Base-by-base conservation (phyloP, 2,797 vertebrate species). In the Notolepis coatsorum region DNA sequence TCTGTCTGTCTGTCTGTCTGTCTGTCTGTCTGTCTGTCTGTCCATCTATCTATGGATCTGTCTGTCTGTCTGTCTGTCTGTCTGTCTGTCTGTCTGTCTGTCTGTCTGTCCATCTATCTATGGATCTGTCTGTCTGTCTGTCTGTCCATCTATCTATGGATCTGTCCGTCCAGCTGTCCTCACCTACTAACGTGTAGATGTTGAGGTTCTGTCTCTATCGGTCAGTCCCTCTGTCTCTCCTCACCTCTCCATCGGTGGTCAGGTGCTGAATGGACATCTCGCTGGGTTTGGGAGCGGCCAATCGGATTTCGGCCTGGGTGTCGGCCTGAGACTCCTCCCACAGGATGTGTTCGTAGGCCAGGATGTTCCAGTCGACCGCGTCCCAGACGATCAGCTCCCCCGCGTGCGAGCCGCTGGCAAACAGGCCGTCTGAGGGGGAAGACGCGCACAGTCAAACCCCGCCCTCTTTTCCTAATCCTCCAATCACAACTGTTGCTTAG, bases 341-440 rank as follows among this genome's bases (percentile, higher is more conserved):
- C 73, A 96, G 92, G 80, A 92, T 95, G 75, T 90, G 90, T 64
- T 98, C 95, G 43, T 89, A 94, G 20, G 92, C 93, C 73, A 93
- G 85, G 52, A 94, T 73, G 18, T 90, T 95, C 93, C 95, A 99
- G n/a, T 96, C 92, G 21, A 93, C 48, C 0, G 93, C 80, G 66
- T 98, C 94, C 97, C 97, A 99, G 49, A 99, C 61, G 74, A 98
- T 95, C 79, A 99, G 68, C 80, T 99, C 97, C 4, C 97, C 97
- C 0, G 93, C 80, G 0, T 98, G 94, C 60, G 96, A 99, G 20
- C 97, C 96, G 4, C 94, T 96, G 48, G 93, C 95, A 59, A 99
- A 96, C 58, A 91, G 80, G 21, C 81, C 67, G 33, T 96, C 97
- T 99, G 85, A 55, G 18, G 48, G 54, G 18, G 48, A 56, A 4